These are phyloP conservation scores for Oncorhynchus clarkii DNA, from an alignment of 2,113 vertebrate species.

Conservation along the genomic window DNA sequence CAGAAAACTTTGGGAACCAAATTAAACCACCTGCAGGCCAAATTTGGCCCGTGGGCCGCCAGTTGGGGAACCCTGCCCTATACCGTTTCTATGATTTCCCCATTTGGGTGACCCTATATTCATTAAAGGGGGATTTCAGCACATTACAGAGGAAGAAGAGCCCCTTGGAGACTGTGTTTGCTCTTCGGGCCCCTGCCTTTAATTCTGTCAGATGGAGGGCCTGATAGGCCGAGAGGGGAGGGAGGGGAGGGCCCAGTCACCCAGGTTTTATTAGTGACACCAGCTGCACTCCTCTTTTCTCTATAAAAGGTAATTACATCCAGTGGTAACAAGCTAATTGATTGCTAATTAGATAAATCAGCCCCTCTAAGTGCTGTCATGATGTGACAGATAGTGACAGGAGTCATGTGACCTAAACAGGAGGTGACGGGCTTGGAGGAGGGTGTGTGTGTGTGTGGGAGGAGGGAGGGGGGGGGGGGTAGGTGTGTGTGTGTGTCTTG, in stretches of 20 bases:
- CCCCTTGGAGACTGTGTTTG: slow-evolving; percentile 78
- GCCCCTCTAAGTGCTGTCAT: slow-evolving; percentile 89
- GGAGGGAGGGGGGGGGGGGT: not conserved
- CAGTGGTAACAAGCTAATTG: slow-evolving; percentile 99
- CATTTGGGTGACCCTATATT: slow-evolving; percentile 80
- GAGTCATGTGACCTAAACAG: slow-evolving; percentile 76
- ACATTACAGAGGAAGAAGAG: slow-evolving; percentile 74
- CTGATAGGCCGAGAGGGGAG: slow-evolving; percentile 61
- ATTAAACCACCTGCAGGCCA: too few relatives aligned
- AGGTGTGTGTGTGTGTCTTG: not conserved
- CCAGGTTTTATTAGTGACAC: slow-evolving; percentile 90
- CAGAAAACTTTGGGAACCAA: too few relatives aligned
- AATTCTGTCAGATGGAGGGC: slow-evolving; percentile 76
- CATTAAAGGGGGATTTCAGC: slow-evolving; percentile 83
- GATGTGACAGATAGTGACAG: slow-evolving; percentile 87
- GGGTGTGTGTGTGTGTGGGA: not conserved
- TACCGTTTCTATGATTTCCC: slow-evolving; percentile 58
- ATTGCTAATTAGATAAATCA: slow-evolving; percentile 99
- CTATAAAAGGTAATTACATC: slow-evolving; percentile 99
- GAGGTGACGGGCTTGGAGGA: slow-evolving; percentile 65
- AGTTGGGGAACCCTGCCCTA: too few relatives aligned
- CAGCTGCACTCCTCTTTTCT: slow-evolving; percentile 94
- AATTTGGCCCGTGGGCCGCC: too few relatives aligned
- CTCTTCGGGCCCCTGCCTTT: slow-evolving; percentile 72
- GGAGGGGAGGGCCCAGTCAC: slow-evolving; percentile 58